Evolutionary conservation across 2,888 invertebrate species (phyloP), one percentile per base, ranked within the genome.

Genomic region (Oegoconia quadripuncta): DNA sequence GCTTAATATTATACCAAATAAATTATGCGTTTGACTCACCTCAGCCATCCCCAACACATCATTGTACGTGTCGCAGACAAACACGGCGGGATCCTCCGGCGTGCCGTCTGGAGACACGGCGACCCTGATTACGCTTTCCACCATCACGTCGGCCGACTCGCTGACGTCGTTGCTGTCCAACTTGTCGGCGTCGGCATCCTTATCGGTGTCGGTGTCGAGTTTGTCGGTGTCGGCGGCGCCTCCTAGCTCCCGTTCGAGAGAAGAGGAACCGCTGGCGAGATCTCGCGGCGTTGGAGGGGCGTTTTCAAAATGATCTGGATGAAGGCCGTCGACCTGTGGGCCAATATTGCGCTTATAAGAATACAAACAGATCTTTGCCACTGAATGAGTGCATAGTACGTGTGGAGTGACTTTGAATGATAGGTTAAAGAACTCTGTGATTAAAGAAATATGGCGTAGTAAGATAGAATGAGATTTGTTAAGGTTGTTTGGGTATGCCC

Each of bases 171-270:
- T 9, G 37, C 34, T 34, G 18, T 14, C 25, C 14, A 38, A 17
- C 1, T 37, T 37, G 9, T 39, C 39, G n/a, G 2, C 36, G 41
- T 33, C 41, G 2, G 38, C 25, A 9, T 28, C 30, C 34, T 50
- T 41, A 7, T 38, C 53, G 15, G 49, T 47, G 27, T 48, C 55
- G 14, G 34, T 41, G 34, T 53, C 55, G 8, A 32, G 37, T 31
- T 49, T 52, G 37, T 49, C 52, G 15, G 45, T 48, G 11, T 34
- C 18, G 1, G 14, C 47, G 6, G 50, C 55, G 26, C 44, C 50
- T 25, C 55, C 63, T n/a, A 84, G 64, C 40, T 86, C 86, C 0
- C 86, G 69, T 45, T 86, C 86, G 6, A 86, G 56, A 0, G 86
- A 86, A 0, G 83, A 81, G 0, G 84, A 84, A 23, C 67, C 79